These are phyloP conservation scores for Melitaea athalia DNA, from an alignment of 2,888 invertebrate species.

Conservation along the genomic window DNA sequence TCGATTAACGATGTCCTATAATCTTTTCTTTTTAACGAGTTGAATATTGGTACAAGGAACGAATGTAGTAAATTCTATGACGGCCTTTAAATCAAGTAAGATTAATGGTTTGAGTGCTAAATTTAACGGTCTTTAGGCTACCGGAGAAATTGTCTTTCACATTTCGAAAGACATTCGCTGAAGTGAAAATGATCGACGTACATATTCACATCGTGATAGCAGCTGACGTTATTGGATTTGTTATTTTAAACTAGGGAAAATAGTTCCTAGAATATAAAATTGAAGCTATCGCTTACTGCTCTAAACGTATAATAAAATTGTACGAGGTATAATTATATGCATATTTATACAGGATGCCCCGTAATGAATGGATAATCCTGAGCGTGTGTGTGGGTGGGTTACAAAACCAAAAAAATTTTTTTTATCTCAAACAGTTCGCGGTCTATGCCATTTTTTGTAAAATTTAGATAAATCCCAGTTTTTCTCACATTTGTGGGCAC, in stretches of 20 bases:
- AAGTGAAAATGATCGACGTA: conserved; percentile 45
- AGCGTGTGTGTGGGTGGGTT: too few species aligned
- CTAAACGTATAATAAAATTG: too few species aligned
- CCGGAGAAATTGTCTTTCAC: conserved; percentile 40
- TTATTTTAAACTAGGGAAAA: background rate
- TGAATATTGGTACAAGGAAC: conserved; percentile 21
- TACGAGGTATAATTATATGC: too few species aligned
- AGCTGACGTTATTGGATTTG: conserved; percentile 15
- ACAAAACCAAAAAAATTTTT: too few species aligned
- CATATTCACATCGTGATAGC: conserved; percentile 38
- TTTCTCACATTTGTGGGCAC: too few species aligned
- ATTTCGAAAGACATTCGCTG: conserved; percentile 39
- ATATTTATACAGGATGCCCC: too few species aligned
- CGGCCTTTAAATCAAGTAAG: conserved; percentile 40
- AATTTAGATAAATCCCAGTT: too few species aligned
- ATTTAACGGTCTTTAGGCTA: conserved; percentile 39
- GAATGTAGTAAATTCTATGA: conserved; percentile 36
- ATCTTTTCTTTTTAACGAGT: background rate
- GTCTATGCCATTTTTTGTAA: too few species aligned
- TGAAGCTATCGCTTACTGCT: too few species aligned
- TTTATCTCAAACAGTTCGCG: too few species aligned
- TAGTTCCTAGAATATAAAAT: background rate
- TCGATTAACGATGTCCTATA: background rate
- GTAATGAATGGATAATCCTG: too few species aligned
- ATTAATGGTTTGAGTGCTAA: conserved; percentile 39